Evolutionary conservation across 2,797 vertebrate genomes (phyloP).

Genomic region (Fringilla coelebs): DNA sequence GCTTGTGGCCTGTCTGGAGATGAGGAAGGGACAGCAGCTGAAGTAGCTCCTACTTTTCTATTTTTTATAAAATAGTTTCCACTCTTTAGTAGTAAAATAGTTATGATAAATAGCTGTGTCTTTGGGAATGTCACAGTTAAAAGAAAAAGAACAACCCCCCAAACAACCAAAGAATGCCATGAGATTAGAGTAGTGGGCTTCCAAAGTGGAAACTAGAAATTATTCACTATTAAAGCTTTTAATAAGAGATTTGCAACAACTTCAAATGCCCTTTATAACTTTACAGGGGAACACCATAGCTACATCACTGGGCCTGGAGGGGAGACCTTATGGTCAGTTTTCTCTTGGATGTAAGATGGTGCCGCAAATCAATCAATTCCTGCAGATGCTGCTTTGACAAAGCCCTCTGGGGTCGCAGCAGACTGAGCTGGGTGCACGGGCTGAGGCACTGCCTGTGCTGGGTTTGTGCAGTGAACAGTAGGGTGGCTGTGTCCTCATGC

Average conservation of each 20-base stretch:
- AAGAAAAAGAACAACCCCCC: background rate
- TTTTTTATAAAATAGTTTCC: background rate
- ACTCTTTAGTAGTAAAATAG: background rate
- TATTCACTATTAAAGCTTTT: background rate
- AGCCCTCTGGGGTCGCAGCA: accelerated
- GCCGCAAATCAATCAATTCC: background rate
- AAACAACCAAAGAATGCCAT: background rate
- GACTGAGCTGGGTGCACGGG: background rate
- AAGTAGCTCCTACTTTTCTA: background rate
- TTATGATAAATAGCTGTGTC: background rate
- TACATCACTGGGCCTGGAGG: background rate
- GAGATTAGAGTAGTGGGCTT: background rate
- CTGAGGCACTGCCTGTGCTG: accelerated
- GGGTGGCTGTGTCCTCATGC: background rate
- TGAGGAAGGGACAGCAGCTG: background rate
- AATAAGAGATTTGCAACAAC: background rate
- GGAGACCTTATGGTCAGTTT: background rate
- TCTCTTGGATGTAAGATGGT: background rate
- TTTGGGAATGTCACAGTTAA: background rate
- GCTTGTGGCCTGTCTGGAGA: background rate
- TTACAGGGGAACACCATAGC: background rate
- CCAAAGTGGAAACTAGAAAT: background rate
- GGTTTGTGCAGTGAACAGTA: background rate
- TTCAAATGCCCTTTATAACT: background rate
- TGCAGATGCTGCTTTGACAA: background rate